phyloP scores from a whole-genome alignment of 2,113 vertebrate species.

The Oceanites oceanicus region DNA sequence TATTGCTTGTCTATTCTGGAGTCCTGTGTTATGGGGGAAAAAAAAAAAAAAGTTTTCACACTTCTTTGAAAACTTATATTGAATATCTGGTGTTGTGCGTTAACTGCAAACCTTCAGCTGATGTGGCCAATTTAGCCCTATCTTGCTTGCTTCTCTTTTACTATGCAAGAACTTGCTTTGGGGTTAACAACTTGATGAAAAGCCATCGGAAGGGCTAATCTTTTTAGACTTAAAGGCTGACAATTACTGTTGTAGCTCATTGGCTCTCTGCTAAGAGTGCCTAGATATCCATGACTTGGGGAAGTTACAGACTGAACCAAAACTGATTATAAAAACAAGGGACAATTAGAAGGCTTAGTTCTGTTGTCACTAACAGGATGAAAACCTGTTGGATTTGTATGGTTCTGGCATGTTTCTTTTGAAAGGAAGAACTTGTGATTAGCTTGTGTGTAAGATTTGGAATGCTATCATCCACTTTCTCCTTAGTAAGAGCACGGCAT shows the following conservation, averaged over 20 bases:
- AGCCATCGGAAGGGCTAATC: neutral
- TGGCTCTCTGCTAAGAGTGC: neutral
- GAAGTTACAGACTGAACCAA: neutral
- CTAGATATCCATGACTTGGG: neutral
- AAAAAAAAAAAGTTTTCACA: rapidly evolving
- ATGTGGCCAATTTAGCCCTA: rapidly evolving
- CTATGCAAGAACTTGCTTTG: neutral
- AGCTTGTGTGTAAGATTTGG: neutral
- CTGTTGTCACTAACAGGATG: neutral
- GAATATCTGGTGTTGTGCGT: neutral
- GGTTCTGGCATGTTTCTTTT: neutral
- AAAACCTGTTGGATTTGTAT: neutral
- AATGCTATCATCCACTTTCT: neutral
- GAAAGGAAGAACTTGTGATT: neutral
- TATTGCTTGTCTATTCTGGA: neutral
- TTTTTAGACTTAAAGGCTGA: neutral
- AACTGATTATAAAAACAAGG: too few species aligned
- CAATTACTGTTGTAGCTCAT: rapidly evolving
- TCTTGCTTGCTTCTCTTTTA: neutral
- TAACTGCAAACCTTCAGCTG: neutral
- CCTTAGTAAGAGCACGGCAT: neutral
- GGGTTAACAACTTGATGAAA: neutral
- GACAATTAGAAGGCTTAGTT: neutral
- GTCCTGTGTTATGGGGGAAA: neutral
- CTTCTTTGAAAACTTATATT: neutral